A percentile compares a stretch with the other conserved stretches of the same genome.
These are phyloP conservation scores for Struthio camelus DNA, from an alignment of 2,113 vertebrate genomes.

Conservation along the genomic window DNA sequence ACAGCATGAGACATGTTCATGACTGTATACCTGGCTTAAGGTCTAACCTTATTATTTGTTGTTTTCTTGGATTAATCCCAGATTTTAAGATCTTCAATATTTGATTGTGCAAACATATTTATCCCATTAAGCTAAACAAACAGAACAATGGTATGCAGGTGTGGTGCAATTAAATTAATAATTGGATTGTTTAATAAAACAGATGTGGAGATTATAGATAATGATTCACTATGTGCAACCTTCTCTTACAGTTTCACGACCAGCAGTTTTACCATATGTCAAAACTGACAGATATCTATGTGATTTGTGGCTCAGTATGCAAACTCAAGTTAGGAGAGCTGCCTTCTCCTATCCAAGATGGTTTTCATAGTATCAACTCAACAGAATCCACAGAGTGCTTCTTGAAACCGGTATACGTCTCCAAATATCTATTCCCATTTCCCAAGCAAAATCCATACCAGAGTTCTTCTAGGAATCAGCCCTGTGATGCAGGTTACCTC, in stretches of 20 bases:
- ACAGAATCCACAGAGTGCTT: not conserved
- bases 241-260: not conserved
- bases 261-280: not conserved
- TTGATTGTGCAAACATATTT: conserved; percentile 26
- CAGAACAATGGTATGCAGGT: not conserved
- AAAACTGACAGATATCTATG: not conserved
- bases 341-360: not conserved
- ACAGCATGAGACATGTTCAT: not conserved
- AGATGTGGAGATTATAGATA: not conserved
- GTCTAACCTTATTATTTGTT: not conserved
- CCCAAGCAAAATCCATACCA: rapidly evolving
- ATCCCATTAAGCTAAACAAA: not conserved
- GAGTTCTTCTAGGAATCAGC: not conserved
- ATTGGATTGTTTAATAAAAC: not conserved
- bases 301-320: not conserved
- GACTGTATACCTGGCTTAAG: not conserved
- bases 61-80: not conserved
- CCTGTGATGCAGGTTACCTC: not conserved
- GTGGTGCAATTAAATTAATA: not conserved
- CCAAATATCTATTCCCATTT: not conserved
- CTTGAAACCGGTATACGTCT: not conserved
- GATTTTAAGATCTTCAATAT: not conserved
- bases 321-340: not conserved
- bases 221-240: not conserved
- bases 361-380: not conserved